These are phyloP conservation scores for Synaphobranchus kaupii DNA, from an alignment of 2,797 vertebrate genomes.

Conservation along the genomic window DNA sequence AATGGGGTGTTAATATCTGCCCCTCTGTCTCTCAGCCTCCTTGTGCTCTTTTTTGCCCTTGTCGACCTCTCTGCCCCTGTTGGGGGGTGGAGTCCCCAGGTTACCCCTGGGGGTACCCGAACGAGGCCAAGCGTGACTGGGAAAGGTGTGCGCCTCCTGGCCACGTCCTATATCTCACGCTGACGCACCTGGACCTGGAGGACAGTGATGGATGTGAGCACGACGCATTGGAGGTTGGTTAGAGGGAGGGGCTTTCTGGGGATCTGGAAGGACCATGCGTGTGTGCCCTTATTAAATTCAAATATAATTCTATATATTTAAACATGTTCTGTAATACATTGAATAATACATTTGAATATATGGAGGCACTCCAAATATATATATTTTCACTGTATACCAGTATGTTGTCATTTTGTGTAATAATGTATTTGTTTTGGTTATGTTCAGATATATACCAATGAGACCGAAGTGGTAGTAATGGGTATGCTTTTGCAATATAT, in stretches of 20 bases:
- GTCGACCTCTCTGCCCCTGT: slow-evolving; percentile 41
- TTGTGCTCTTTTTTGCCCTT: slow-evolving; percentile 54
- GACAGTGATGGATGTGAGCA: slow-evolving; percentile 82
- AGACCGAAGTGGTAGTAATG: too few species aligned
- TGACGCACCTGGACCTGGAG: slow-evolving; percentile 88
- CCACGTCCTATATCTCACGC: slow-evolving; percentile 77
- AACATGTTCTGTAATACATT: neutral
- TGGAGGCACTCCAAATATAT: too few species aligned
- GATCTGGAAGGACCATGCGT: neutral
- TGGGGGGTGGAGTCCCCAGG: slow-evolving; percentile 81
- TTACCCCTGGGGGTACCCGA: slow-evolving; percentile 81
- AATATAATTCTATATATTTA: neutral
- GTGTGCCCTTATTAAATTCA: neutral
- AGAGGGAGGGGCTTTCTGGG: neutral
- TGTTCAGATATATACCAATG: too few species aligned
- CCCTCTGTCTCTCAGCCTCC: slow-evolving; percentile 51
- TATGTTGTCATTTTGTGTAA: too few species aligned
- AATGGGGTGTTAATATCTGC: neutral
- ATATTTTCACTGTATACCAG: too few species aligned
- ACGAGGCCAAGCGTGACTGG: slow-evolving; percentile 75
- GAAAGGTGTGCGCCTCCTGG: slow-evolving; percentile 78
- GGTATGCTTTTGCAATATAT: too few species aligned
- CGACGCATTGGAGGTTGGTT: slow-evolving; percentile 82
- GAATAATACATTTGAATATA: neutral
- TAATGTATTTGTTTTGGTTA: too few species aligned